These are phyloP conservation scores for Okapia johnstoni DNA, from an alignment of 2,113 vertebrate species.

Conservation along the genomic window DNA sequence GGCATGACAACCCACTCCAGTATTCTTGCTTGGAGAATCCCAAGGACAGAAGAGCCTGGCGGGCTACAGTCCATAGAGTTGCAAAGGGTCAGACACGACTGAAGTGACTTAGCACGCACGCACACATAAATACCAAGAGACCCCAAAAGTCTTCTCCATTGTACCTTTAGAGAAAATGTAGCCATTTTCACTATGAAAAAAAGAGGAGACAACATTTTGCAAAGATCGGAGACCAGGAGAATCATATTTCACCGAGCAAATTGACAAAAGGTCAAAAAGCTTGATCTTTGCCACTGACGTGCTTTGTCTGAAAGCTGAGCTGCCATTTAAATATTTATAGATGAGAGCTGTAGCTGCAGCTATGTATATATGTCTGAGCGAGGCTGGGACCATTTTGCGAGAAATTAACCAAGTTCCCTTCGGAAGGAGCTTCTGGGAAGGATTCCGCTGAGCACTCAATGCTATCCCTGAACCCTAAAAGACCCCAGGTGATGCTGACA, in stretches of 20 bases:
- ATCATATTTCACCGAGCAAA: conserved; percentile 76
- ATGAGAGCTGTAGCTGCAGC: conserved; percentile 57
- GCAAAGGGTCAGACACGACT: background rate
- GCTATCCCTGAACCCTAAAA: background rate
- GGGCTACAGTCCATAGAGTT: background rate
- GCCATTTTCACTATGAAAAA: background rate
- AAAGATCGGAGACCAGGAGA: conserved; percentile 45
- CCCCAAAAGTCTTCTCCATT: accelerated
- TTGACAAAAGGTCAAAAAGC: conserved; percentile 80
- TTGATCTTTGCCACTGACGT: conserved; percentile 71
- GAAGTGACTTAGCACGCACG: background rate
- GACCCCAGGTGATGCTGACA: background rate
- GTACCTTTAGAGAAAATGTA: background rate
- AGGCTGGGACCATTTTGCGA: background rate
- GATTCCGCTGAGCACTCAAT: background rate
- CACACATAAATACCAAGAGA: background rate
- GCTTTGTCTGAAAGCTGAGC: conserved; percentile 77
- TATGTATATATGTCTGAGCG: background rate
- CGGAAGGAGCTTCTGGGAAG: background rate
- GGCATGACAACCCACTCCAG: background rate
- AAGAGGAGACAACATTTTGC: background rate
- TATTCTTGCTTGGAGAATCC: background rate
- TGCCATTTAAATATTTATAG: conserved; percentile 79
- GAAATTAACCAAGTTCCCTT: background rate
- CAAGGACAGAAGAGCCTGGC: background rate